Percentiles rank a stretch among this genome's conserved stretches.
Conservation (phyloP, 2,888 invertebrate genomes). For the Microctonus hyperodae region DNA sequence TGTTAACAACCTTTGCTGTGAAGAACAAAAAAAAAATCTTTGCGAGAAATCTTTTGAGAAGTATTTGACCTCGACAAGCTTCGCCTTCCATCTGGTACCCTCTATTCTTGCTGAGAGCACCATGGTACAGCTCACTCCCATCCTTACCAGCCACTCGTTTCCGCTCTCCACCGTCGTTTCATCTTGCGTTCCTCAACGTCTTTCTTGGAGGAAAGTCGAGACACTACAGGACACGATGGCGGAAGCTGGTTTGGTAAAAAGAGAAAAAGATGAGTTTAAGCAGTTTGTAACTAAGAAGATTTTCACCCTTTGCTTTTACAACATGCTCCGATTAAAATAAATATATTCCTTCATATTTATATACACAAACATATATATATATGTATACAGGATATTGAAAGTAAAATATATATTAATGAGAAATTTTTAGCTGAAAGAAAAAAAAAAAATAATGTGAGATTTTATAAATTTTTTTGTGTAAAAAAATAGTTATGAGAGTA, state of each 20-base stretch:
- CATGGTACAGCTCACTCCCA: slow-evolving; percentile 14
- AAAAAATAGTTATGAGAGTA: not conserved
- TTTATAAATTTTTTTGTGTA: not conserved
- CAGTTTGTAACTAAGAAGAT: slow-evolving; percentile 5
- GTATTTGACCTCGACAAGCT: slow-evolving; percentile 39
- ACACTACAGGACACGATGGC: slow-evolving; percentile 24
- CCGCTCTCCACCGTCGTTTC: slow-evolving; percentile 25
- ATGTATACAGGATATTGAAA: no score
- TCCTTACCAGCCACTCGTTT: slow-evolving; percentile 13
- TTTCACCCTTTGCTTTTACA: not conserved
- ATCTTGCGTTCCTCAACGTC: slow-evolving; percentile 24
- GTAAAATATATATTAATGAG: no score
- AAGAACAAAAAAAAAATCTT: slow-evolving; percentile 29
- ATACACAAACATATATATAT: no score
- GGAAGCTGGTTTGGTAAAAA: slow-evolving; percentile 1
- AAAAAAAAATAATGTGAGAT: no score
- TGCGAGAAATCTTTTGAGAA: slow-evolving; percentile 34
- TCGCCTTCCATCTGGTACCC: slow-evolving; percentile 34
- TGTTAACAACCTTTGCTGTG: slow-evolving; percentile 7
- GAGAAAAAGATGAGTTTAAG: not conserved
- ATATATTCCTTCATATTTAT: not conserved
- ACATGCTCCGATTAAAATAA: not conserved
- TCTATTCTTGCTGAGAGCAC: slow-evolving; percentile 34
- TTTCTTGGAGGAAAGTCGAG: slow-evolving; percentile 21
- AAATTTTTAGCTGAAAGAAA: no score